These are phyloP conservation scores for Loxodonta africana DNA, from an alignment of 2,113 vertebrate species.

Conservation along the genomic window DNA sequence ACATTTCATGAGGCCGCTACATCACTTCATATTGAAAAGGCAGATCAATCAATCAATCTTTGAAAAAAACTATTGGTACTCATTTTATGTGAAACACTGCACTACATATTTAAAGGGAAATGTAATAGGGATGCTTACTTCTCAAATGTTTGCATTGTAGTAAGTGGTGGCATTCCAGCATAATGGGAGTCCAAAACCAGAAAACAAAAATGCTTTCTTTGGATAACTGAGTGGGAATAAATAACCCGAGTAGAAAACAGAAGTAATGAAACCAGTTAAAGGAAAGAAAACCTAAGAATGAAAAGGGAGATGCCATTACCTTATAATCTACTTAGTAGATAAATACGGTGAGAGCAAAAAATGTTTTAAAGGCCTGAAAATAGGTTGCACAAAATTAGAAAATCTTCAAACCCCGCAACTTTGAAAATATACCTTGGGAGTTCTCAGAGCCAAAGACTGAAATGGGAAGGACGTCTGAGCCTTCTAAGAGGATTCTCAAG, in stretches of 20 bases:
- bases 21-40: conserved; percentile 58
- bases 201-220: not conserved
- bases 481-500: not conserved
- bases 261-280: not conserved
- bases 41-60: conserved; percentile 46
- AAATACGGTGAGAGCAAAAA: not conserved
- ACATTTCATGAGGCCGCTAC: not conserved
- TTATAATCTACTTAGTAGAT: not conserved
- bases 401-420: not conserved
- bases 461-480: not conserved
- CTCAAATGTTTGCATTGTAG: not conserved
- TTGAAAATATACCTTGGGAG: not conserved
- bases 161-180: not conserved
- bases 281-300: not conserved
- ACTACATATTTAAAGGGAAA: not conserved
- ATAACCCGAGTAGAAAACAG: not conserved
- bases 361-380: not conserved
- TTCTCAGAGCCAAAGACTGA: not conserved
- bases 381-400: not conserved
- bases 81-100: conserved; percentile 42
- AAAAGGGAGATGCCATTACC: not conserved
- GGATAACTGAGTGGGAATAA: not conserved
- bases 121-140: not conserved
- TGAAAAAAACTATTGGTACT: not conserved
- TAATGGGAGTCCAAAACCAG: not conserved